Percentiles rank a stretch among this genome's conserved stretches.
These are phyloP conservation scores for Panulirus ornatus DNA, from an alignment of 1,140 invertebrate genomes.

Conservation along the genomic window DNA sequence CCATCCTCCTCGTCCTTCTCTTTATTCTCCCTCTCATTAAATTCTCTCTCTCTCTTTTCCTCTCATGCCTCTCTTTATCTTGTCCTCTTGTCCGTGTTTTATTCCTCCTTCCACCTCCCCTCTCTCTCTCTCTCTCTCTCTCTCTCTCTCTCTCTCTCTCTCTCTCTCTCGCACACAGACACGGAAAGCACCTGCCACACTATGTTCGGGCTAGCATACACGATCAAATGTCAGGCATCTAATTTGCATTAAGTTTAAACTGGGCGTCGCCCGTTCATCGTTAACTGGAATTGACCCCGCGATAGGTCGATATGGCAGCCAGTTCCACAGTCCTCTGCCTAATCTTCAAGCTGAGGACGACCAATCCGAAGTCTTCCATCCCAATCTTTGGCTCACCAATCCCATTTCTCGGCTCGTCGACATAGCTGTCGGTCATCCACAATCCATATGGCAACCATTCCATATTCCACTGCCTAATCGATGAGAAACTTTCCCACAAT, in stretches of 20 bases:
- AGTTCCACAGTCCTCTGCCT: too few species aligned
- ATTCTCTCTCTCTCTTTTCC: constrained; percentile 23
- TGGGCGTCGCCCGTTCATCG: not conserved
- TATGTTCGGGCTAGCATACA: not conserved
- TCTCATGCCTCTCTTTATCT: too few species aligned
- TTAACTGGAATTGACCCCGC: not conserved
- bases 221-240: constrained; percentile 12
- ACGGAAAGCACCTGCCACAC: not conserved
- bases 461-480: too few species aligned
- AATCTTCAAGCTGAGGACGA: too few species aligned
- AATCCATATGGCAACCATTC: too few species aligned
- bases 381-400: too few species aligned
- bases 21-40: too few species aligned
- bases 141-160: constrained; percentile 19
- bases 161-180: constrained; percentile 37
- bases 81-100: not conserved
- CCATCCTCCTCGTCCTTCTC: too few species aligned
- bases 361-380: too few species aligned
- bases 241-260: constrained; percentile 17
- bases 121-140: constrained; percentile 22
- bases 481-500: too few species aligned
- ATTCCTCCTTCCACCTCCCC: not conserved
- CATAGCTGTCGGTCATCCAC: too few species aligned
- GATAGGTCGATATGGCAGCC: not conserved
- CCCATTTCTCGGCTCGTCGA: too few species aligned